Base-by-base conservation (phyloP, 2,888 invertebrate species). In the Nineta flava region DNA sequence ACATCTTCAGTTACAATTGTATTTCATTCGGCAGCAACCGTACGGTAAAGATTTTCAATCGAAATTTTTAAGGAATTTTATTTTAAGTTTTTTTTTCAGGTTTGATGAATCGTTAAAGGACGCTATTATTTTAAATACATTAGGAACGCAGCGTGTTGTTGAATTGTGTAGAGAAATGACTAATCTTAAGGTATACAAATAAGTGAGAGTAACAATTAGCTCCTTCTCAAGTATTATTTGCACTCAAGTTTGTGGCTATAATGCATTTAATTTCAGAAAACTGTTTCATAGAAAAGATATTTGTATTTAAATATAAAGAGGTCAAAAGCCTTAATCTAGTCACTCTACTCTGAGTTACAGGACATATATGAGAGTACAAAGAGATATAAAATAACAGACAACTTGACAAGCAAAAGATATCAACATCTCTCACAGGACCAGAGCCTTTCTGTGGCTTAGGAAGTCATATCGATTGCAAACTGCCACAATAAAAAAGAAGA, bases 1-100 rank as follows among this genome's bases (percentile, higher is more conserved):
- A 67, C 69, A 15, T 73, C 77, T 5, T 75, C 79, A 45, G 85
- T 93, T 12, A 80, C 88, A 35, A 75, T 90, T 12, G 87, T 96
- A 49, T 92, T 96, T 67, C 96, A 97, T 65, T 88, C 92, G 17
- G 97, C 96, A 0, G 96, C 96, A 0, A 96, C 96, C 0, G 91
- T 97, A 15, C 80, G 85, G 58, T 67, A 59, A 59, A 58, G 34
- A 17, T 34, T 38, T 38, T 38, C n/a, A n/a, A n/a, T n/a, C 38
- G 12, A 5, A 38, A 38, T 13, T 38, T 38, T 12, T 5, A 12
- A n/a, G 15, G n/a, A n/a, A 38, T 15, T 13, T n/a, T 15, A 46
- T 12, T 46, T 9, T 46, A 9, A 34, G 10, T 6, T 40, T 35
- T 49, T 49, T 15, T 59, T 59, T 13, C 49, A 66, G 67, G 60